Conservation (phyloP, 1,140 invertebrate genomes). For the Apis dorsata region DNA sequence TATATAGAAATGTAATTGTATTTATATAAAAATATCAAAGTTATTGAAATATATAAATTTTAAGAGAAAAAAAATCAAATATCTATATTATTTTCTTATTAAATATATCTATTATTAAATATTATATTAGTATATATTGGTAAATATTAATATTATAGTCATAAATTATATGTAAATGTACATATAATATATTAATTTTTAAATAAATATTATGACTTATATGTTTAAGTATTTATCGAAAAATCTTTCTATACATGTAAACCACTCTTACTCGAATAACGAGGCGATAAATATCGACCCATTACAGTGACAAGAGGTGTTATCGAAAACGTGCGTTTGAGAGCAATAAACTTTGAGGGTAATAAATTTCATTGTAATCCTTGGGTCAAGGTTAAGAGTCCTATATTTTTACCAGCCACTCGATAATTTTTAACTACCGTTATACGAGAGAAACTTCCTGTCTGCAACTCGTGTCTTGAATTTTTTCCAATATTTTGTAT, state of each 20-base stretch:
- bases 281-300: slow-evolving; percentile 64
- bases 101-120: too few species aligned
- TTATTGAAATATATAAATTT: too few species aligned
- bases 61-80: too few species aligned
- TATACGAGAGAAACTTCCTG: not conserved
- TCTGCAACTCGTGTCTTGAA: not conserved
- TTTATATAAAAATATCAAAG: too few species aligned
- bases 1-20: too few species aligned
- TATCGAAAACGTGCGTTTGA: slow-evolving; percentile 63
- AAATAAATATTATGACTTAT: too few species aligned
- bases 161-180: too few species aligned
- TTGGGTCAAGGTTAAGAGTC: slow-evolving; percentile 55
- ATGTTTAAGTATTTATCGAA: slow-evolving; percentile 32
- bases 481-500: not conserved
- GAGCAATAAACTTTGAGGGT: slow-evolving; percentile 54
- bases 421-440: slow-evolving; percentile 1
- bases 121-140: too few species aligned
- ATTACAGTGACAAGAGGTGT: slow-evolving; percentile 45
- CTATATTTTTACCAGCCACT: slow-evolving; percentile 23
- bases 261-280: slow-evolving; percentile 35
- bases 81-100: too few species aligned
- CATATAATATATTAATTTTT: too few species aligned
- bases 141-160: too few species aligned
- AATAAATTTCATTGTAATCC: slow-evolving; percentile 57
- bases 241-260: slow-evolving; percentile 30